A percentile compares a stretch with the other conserved stretches of the same genome.
Conservation (phyloP, 2,888 invertebrate species). For the Pyralis farinalis region DNA sequence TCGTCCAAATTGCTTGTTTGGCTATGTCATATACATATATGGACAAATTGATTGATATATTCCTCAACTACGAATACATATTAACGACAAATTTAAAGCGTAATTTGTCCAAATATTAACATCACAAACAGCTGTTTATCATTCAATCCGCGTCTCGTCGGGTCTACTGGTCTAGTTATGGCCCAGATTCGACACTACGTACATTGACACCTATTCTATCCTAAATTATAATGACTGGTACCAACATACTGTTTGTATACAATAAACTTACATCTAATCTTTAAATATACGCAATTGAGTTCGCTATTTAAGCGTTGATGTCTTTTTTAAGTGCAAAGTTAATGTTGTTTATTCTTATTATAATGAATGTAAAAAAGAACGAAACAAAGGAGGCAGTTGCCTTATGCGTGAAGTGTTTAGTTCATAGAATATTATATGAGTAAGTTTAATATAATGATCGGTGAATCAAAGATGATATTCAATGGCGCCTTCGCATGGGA, state of each 20-base stretch:
- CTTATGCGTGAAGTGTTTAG: slow-evolving; percentile 24
- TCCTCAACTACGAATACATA: no score
- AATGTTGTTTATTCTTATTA: background rate
- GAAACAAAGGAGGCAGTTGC: slow-evolving; percentile 28
- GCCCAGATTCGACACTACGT: slow-evolving; percentile 25
- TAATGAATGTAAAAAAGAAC: slow-evolving; percentile 18
- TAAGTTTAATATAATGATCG: no score
- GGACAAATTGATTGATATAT: no score
- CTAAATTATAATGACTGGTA: background rate
- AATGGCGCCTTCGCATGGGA: no score
- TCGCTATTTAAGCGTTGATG: background rate
- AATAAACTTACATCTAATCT: no score
- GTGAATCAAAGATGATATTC: no score
- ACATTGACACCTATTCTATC: slow-evolving; percentile 29
- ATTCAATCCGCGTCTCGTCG: slow-evolving; percentile 15
- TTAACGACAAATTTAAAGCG: no score
- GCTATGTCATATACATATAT: no score
- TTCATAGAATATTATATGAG: slow-evolving; percentile 21
- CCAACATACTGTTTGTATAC: no score
- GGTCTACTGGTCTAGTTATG: slow-evolving; percentile 28
- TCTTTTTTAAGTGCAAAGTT: background rate
- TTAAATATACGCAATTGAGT: background rate
- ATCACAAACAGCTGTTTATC: background rate
- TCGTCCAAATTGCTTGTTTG: no score
- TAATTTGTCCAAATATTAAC: no score